Percentiles rank a stretch among this genome's conserved stretches.
Evolutionary conservation across 2,888 invertebrate genomes (phyloP).

Genomic region (Lissocephala sabroskyi): DNA sequence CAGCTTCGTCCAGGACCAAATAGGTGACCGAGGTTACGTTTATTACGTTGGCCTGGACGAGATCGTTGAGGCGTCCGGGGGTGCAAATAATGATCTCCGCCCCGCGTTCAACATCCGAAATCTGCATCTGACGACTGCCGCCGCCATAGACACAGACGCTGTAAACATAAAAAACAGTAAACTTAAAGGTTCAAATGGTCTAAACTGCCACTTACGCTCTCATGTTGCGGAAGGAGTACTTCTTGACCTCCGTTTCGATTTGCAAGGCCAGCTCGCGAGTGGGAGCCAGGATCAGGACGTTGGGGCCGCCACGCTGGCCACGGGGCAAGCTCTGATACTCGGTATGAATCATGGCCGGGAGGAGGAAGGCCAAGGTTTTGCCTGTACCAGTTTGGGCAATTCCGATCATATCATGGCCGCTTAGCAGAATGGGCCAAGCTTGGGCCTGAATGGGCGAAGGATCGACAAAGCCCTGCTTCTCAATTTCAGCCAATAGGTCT

Average conservation of each 20-base stretch:
- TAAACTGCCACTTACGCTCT: constrained; percentile 77
- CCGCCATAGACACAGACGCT: constrained; percentile 95
- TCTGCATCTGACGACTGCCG: constrained; percentile 85
- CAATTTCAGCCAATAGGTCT: constrained; percentile 86
- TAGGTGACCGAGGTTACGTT: constrained; percentile 87
- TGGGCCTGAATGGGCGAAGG: constrained; percentile 95
- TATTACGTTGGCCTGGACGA: constrained; percentile 82
- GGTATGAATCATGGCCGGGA: constrained; percentile 95
- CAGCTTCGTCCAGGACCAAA: constrained; percentile 93
- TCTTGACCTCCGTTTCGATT: constrained; percentile 91
- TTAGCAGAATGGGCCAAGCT: constrained; percentile 94
- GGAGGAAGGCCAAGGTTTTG: constrained; percentile 93
- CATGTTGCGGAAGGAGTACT: constrained; percentile 91
- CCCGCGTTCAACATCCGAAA: constrained; percentile 81
- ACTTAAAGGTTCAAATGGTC: background rate
- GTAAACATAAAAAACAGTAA: background rate
- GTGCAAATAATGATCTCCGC: constrained; percentile 97
- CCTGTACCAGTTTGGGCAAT: constrained; percentile 97
- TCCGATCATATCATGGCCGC: constrained; percentile 94
- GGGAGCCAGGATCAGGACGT: constrained; percentile 90
- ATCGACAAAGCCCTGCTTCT: constrained; percentile 83
- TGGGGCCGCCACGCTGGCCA: constrained; percentile 84
- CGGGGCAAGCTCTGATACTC: constrained; percentile 86
- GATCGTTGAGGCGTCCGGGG: constrained; percentile 93
- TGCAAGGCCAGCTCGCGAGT: constrained; percentile 94